Evolutionary conservation across 2,113 vertebrate species (phyloP).

Genomic region (Sapajus apella): DNA sequence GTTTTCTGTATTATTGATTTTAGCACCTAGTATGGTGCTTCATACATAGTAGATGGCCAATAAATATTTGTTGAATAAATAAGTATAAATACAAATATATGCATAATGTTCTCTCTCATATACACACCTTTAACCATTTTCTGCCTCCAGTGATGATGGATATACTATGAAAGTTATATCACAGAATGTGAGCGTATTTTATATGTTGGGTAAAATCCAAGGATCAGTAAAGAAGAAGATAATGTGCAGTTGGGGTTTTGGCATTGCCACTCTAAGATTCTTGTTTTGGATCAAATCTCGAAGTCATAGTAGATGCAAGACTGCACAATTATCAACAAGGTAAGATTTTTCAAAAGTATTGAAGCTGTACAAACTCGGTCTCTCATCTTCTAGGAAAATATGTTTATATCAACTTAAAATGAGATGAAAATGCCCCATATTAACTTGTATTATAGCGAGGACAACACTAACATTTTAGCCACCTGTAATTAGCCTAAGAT

Average conservation of each 20-base stretch:
- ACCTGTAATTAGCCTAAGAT: neutral
- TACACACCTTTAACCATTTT: neutral
- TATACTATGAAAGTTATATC: neutral
- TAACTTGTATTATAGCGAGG: neutral
- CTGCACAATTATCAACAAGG: neutral
- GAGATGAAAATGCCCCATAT: neutral
- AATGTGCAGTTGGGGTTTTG: neutral
- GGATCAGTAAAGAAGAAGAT: neutral
- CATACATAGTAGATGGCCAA: neutral
- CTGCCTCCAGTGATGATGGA: neutral
- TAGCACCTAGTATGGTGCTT: neutral
- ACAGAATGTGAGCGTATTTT: neutral
- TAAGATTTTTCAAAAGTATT: neutral
- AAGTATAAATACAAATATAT: neutral
- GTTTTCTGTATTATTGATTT: neutral
- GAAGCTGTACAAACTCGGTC: neutral
- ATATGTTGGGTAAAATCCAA: neutral
- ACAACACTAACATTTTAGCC: neutral
- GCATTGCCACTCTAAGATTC: neutral
- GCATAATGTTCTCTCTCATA: neutral
- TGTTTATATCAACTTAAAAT: neutral
- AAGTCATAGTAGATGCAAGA: neutral
- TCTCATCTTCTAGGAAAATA: neutral
- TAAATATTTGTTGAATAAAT: neutral
- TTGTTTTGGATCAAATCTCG: neutral